Percentiles rank a stretch among this genome's conserved stretches.
Evolutionary conservation across 2,113 vertebrate species (phyloP).

Genomic region (Cinclus cinclus): DNA sequence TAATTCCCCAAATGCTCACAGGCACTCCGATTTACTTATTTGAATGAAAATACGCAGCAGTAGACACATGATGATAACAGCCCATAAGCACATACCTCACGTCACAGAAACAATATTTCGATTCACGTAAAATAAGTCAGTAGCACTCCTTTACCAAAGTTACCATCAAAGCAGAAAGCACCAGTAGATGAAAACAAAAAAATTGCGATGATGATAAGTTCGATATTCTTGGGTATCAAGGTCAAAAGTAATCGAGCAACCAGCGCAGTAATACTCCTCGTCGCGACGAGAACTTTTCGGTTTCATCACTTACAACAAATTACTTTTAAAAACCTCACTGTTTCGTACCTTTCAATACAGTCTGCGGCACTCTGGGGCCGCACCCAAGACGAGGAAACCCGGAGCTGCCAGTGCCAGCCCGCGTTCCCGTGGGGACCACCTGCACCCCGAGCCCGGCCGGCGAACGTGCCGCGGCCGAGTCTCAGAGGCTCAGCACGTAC

Average conservation of each 20-base stretch:
- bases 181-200: rapidly evolving
- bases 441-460: background rate
- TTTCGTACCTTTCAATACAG: rapidly evolving
- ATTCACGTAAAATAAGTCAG: background rate
- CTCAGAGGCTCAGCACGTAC: too few species aligned
- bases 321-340: background rate
- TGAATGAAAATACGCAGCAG: background rate
- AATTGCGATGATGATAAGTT: rapidly evolving
- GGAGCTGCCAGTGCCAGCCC: rapidly evolving
- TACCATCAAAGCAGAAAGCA: background rate
- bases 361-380: rapidly evolving
- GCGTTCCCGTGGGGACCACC: rapidly evolving
- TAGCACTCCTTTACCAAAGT: background rate
- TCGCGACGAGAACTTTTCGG: background rate
- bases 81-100: background rate
- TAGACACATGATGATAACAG: background rate
- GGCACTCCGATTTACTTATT: background rate
- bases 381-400: background rate
- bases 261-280: background rate
- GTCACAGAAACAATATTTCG: background rate
- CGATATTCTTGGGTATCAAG: background rate
- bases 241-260: background rate
- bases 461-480: background rate
- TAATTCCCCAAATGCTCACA: background rate
- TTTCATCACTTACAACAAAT: background rate